Evolutionary conservation across 1,140 invertebrate genomes (phyloP), one percentile per base, ranked within the genome.

Genomic region (Drosophila littoralis): DNA sequence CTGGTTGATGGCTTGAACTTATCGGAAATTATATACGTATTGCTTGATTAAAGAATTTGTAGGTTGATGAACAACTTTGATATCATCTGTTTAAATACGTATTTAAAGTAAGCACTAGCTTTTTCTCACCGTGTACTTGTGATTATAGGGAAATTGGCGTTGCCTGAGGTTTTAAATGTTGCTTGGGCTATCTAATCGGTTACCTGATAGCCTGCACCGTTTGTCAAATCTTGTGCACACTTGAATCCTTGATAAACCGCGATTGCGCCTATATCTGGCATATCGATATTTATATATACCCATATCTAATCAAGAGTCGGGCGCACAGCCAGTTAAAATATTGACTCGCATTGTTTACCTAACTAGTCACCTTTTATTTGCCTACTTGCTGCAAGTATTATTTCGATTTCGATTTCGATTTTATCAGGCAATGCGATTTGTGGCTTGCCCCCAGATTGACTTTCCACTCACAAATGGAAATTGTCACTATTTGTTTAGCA

Each of bases 281-380:
- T 13, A 22, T 38, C 15, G 48, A 63, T 28, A 33, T 35, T 8
- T 55, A 40, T 43, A 43, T 48, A 32, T 40, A 3, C 22, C 22
- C 28, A 59, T 85, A 85, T 86, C 81, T 85, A 81, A 85, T 85
- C 81, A 52, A 66, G 52, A 55, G 46, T 51, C 54, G 63, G 36
- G 63, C 46, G 52, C 77, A 45, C 63, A 81, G 58, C 70, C 75
- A 77, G 73, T 77, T 81, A 74, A 82, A 81, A 75, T 82, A 82
- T 81, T 81, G 43, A 81, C 79, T 66, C 70, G 58, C 65, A 36
- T 59, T 66, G 61, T 85, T 81, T 78, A 67, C 66, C 51, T 5
- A 28, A 28, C 22, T 28, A 82, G 65, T 57, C 75, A 65, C 55
- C 69, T 82, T 68, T 12, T 64, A 42, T 69, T 61, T 69, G 33